Evolutionary conservation across 2,888 invertebrate genomes (phyloP), one percentile per base, ranked within the genome.

Genomic region (Exephanes ischioxanthus): DNA sequence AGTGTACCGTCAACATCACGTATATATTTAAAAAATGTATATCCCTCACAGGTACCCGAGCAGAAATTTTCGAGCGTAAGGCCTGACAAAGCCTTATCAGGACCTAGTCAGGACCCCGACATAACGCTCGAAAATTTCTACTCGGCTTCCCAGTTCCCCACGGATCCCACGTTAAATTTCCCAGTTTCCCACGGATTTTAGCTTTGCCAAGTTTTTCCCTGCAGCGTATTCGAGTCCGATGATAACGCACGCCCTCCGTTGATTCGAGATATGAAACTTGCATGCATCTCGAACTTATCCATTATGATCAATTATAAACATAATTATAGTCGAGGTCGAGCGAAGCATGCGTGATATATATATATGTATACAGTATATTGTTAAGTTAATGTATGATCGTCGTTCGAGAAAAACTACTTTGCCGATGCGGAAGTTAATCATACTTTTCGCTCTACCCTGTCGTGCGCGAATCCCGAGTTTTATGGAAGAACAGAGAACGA

Each of bases 321-420:
- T 78, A 53, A 78, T 73, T 61, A 76, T 85, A 80, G 80, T 85
- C 66, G 80, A 83, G 73, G 78, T 82, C 82, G 85, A 85, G 79
- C 85, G 82, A 58, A 82, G 41, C 85, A 85, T 85, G 85, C 85
- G 51, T 76, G 63, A 51, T 80, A 78, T 77, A 53, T 81, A 19
- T 68, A 70, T 63, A 68, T 51, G 26, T 75, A 58, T 75, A 67
- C 66, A 22, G 16, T 73, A 70, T 61, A 73, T 68, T 33, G 71
- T 84, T 63, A 70, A 53, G 81, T 51, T 48, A 83, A 76, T 75
- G 22, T 80, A 72, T 71, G 45, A 48, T 83, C 75, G 79, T 75
- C 83, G 76, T 86, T 84, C 76, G 81, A 82, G 80, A 87, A 87
- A 86, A 80, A 84, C 78, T 80, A 71, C 71, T 80, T 77, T 41